Conservation (phyloP, 2,888 invertebrate genomes). For the Noctua pronuba region DNA sequence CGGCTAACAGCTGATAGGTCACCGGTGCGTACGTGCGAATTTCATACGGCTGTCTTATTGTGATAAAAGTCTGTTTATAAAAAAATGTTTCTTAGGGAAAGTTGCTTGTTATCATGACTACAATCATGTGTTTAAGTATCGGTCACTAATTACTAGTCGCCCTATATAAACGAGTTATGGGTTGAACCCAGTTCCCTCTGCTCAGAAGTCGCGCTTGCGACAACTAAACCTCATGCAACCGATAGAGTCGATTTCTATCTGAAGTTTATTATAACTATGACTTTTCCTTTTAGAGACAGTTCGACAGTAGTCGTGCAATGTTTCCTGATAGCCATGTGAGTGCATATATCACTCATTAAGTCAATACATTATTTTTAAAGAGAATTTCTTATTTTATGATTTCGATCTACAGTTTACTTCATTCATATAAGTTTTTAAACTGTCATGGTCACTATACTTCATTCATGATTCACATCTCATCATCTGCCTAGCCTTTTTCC, state of each 20-base stretch:
- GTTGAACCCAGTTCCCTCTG: background rate
- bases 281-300: slow-evolving; percentile 15
- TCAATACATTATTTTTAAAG: background rate
- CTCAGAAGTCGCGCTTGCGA: background rate
- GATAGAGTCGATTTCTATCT: no score
- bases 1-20: no score
- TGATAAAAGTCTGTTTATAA: no score
- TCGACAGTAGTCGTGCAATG: slow-evolving; percentile 2
- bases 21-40: no score
- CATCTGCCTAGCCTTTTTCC: background rate
- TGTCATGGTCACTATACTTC: no score
- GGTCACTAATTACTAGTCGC: no score
- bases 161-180: background rate
- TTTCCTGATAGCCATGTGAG: slow-evolving; percentile 18
- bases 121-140: no score
- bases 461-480: background rate
- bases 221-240: no score
- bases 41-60: no score
- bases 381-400: background rate
- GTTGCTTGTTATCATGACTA: no score
- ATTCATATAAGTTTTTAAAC: no score
- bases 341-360: slow-evolving; percentile 17
- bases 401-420: background rate
- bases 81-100: no score
- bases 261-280: background rate